Evolutionary conservation across 2,888 invertebrate genomes (phyloP).

Genomic region (Agrochola litura): DNA sequence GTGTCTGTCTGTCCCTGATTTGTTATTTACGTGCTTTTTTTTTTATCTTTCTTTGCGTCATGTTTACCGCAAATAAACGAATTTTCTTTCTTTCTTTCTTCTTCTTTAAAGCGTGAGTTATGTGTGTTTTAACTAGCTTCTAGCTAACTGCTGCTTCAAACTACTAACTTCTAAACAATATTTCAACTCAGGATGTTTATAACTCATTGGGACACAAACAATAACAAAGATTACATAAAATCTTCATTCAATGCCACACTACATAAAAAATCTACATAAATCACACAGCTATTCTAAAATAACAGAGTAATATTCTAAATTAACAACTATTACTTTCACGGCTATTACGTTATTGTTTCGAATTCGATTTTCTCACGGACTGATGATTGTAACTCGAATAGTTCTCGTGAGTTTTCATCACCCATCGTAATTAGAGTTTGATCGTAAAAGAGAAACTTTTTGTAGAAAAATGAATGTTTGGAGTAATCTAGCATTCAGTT

Average conservation of each 20-base stretch:
- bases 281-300: slow-evolving; percentile 22
- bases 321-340: slow-evolving; percentile 50
- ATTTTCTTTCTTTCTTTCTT: too few species aligned
- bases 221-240: slow-evolving; percentile 42
- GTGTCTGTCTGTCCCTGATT: too few species aligned
- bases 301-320: slow-evolving; percentile 35
- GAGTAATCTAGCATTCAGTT: not conserved
- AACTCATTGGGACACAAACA: slow-evolving; percentile 3
- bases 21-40: too few species aligned
- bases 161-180: not conserved
- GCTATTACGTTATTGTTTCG: slow-evolving; percentile 47
- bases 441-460: slow-evolving; percentile 49
- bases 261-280: slow-evolving; percentile 9
- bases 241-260: slow-evolving; percentile 23
- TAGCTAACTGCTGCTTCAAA: not conserved
- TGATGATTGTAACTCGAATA: slow-evolving; percentile 26
- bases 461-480: not conserved
- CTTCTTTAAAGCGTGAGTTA: not conserved
- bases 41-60: too few species aligned
- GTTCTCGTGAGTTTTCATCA: slow-evolving; percentile 46
- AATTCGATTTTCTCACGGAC: slow-evolving; percentile 51
- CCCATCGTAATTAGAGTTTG: slow-evolving; percentile 48
- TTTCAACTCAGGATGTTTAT: not conserved
- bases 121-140: not conserved
- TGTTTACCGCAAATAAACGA: too few species aligned